phyloP scores from a whole-genome alignment of 2,888 invertebrate genomes.

The Oxystoma pomonae region DNA sequence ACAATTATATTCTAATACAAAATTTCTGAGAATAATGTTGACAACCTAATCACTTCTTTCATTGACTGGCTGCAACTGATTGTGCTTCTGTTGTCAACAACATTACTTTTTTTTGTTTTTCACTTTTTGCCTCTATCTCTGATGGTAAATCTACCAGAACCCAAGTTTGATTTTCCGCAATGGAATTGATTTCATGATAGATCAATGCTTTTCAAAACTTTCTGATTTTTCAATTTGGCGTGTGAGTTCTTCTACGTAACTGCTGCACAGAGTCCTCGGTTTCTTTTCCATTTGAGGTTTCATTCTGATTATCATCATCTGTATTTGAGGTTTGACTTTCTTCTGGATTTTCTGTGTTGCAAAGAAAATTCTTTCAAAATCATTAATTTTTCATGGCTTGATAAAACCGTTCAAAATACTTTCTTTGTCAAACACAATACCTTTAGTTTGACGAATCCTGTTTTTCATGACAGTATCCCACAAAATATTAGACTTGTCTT shows the following conservation, averaged over 20 bases:
- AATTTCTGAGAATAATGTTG: too few relatives aligned
- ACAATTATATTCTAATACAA: too few relatives aligned
- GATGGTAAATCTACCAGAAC: background rate
- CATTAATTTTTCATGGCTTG: background rate
- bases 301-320: background rate
- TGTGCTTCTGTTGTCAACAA: too few relatives aligned
- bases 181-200: background rate
- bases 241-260: background rate
- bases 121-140: background rate
- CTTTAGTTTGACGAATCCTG: too few relatives aligned
- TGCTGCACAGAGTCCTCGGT: background rate
- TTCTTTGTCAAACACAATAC: too few relatives aligned
- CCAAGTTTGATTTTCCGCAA: slow-evolving; percentile 2
- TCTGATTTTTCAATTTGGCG: background rate
- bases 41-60: too few relatives aligned
- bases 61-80: too few relatives aligned
- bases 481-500: background rate
- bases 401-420: background rate
- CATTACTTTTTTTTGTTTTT: too few relatives aligned
- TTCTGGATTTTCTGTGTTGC: background rate
- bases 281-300: background rate
- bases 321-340: background rate
- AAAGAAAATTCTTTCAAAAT: background rate
- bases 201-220: too few relatives aligned
- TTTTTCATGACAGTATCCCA: background rate